Evolutionary conservation across 2,797 vertebrate species (phyloP).

Genomic region (Borostomias antarcticus): DNA sequence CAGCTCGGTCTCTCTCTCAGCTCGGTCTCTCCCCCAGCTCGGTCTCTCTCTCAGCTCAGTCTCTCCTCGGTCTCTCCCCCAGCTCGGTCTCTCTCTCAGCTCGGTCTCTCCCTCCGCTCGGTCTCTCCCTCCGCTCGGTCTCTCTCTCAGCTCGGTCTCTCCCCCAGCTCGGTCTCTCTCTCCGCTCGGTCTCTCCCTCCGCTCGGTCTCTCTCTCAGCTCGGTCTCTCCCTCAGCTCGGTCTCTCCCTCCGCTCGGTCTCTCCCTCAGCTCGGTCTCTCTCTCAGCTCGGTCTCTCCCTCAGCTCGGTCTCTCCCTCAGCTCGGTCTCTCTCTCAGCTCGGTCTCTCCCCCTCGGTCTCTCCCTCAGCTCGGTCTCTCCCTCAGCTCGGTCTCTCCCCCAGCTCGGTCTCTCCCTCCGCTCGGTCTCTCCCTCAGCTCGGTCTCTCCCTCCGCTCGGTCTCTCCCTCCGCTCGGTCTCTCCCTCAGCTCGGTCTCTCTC

Average conservation of each 20-base stretch:
- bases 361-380: too few species aligned
- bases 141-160: conserved; percentile 71
- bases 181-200: conserved; percentile 70
- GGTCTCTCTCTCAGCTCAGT: conserved; percentile 63
- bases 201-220: too few species aligned
- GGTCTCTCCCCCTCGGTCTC: conserved; percentile 64
- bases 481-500: too few species aligned
- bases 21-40: conserved; percentile 66
- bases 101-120: conserved; percentile 63
- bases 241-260: conserved; percentile 62
- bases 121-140: conserved; percentile 70
- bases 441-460: conserved; percentile 70
- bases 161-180: conserved; percentile 54
- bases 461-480: too few species aligned
- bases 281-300: conserved; percentile 71
- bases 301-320: conserved; percentile 77
- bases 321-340: conserved; percentile 66
- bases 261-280: conserved; percentile 67
- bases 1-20: too few species aligned
- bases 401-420: conserved; percentile 68
- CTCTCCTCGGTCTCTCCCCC: too few species aligned
- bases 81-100: conserved; percentile 65
- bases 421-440: conserved; percentile 72
- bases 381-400: conserved; percentile 64
- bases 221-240: conserved; percentile 67